These are phyloP conservation scores for Xenopus borealis DNA, from an alignment of 2,113 vertebrate genomes.

Conservation along the genomic window DNA sequence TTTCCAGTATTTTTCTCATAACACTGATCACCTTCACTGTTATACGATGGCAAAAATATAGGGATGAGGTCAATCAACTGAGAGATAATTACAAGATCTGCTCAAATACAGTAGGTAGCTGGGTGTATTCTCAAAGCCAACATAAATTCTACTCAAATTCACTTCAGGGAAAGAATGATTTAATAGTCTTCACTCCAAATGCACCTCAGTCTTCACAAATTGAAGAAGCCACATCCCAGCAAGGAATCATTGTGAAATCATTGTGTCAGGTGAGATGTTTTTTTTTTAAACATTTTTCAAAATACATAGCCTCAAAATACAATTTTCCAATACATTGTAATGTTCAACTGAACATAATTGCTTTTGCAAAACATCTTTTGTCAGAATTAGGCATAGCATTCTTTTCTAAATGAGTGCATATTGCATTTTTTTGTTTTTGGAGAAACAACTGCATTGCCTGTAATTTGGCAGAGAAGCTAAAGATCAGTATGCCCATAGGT, in stretches of 20 bases:
- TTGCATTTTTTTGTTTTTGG: too few species aligned
- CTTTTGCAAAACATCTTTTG: too few species aligned
- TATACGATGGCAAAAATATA: constrained; percentile 34
- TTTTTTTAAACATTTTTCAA: neutral
- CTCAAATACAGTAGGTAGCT: constrained; percentile 53
- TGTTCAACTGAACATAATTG: too few species aligned
- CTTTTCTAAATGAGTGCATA: too few species aligned
- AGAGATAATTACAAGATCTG: constrained; percentile 47
- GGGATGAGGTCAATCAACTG: constrained; percentile 25
- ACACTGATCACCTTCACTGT: constrained; percentile 35
- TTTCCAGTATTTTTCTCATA: constrained; percentile 33
- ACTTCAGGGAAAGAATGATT: constrained; percentile 50
- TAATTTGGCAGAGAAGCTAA: too few species aligned
- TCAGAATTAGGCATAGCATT: too few species aligned
- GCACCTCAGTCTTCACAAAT: constrained; percentile 32
- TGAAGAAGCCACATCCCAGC: neutral
- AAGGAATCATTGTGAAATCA: neutral
- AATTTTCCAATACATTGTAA: too few species aligned
- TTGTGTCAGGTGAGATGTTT: constrained; percentile 17
- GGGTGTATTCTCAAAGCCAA: constrained; percentile 51
- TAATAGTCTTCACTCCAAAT: constrained; percentile 67
- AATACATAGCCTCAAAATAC: too few species aligned
- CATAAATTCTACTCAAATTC: constrained; percentile 54
- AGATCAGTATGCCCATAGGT: too few species aligned
- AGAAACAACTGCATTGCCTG: too few species aligned